A percentile compares a stretch with the other conserved stretches of the same genome.
Evolutionary conservation across 2,888 invertebrate genomes (phyloP).

Genomic region (Sesamia inferens): DNA sequence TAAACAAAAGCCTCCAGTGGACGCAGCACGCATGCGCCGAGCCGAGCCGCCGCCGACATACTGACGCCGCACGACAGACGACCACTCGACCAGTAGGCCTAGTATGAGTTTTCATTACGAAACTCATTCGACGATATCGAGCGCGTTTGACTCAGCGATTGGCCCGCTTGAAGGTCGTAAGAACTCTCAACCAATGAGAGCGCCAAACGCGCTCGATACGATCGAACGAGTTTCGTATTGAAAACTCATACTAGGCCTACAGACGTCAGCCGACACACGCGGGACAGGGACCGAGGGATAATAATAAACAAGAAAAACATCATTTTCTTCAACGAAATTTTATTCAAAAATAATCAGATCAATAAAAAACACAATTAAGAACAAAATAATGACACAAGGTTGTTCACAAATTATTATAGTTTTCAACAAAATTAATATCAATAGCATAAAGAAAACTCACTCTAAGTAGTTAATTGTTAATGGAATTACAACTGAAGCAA

Average conservation of each 20-base stretch:
- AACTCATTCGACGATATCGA: too few relatives aligned
- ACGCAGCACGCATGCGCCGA: constrained; percentile 71
- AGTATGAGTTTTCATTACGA: too few relatives aligned
- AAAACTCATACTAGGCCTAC: too few relatives aligned
- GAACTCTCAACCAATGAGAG: too few relatives aligned
- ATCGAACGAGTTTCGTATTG: too few relatives aligned
- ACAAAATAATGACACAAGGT: constrained; percentile 19
- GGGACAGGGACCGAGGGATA: too few relatives aligned
- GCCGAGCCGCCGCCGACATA: constrained; percentile 58
- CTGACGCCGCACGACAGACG: constrained; percentile 51
- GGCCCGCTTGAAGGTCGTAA: too few relatives aligned
- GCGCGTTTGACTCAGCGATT: too few relatives aligned
- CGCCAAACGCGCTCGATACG: too few relatives aligned
- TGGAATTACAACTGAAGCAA: constrained; percentile 18
- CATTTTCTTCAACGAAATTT: constrained; percentile 33
- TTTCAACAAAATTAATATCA: constrained; percentile 27
- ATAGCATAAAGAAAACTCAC: constrained; percentile 10
- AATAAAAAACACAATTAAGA: constrained; percentile 37
- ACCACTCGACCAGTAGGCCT: too few relatives aligned
- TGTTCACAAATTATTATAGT: constrained; percentile 19
- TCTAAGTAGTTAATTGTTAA: neutral
- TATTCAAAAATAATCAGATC: constrained; percentile 44
- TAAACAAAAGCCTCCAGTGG: constrained; percentile 62
- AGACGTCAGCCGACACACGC: too few relatives aligned
- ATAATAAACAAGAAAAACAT: neutral